phyloP scores from a whole-genome alignment of 2,797 vertebrate species.

The Coendou prehensilis region DNA sequence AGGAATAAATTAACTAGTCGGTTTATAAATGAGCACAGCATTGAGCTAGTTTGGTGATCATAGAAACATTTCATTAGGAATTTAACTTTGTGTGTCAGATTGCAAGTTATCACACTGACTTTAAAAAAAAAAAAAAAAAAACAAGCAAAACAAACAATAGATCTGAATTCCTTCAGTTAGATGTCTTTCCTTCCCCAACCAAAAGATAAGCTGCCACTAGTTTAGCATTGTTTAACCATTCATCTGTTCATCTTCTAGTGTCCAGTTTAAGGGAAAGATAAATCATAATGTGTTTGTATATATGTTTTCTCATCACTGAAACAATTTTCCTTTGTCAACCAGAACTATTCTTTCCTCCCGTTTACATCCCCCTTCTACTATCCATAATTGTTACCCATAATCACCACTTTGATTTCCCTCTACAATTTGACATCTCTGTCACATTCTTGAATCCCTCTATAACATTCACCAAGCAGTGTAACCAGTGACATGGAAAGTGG shows the following conservation, averaged over 20 bases:
- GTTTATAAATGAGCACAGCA: neutral
- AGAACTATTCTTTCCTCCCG: neutral
- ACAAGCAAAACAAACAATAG: neutral
- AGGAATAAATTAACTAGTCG: neutral
- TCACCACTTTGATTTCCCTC: neutral
- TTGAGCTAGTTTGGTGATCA: neutral
- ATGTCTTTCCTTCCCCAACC: neutral
- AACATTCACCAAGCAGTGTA: neutral
- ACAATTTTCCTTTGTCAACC: neutral
- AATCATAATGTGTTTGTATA: neutral
- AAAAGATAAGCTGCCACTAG: neutral
- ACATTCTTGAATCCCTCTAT: neutral
- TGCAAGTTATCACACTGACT: slow-evolving; percentile 32
- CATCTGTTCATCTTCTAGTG: neutral
- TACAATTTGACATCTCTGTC: neutral
- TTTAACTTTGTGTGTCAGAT: slow-evolving; percentile 20
- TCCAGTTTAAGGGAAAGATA: neutral
- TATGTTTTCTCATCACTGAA: neutral
- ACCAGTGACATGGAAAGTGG: neutral
- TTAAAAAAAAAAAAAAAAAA: neutral
- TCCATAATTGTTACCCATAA: neutral
- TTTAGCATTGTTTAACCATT: neutral
- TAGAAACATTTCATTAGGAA: slow-evolving; percentile 45
- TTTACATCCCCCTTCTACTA: neutral
- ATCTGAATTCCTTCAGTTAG: neutral